Conservation (phyloP, 1,140 invertebrate species). For the Paraescarpia echinospica region DNA sequence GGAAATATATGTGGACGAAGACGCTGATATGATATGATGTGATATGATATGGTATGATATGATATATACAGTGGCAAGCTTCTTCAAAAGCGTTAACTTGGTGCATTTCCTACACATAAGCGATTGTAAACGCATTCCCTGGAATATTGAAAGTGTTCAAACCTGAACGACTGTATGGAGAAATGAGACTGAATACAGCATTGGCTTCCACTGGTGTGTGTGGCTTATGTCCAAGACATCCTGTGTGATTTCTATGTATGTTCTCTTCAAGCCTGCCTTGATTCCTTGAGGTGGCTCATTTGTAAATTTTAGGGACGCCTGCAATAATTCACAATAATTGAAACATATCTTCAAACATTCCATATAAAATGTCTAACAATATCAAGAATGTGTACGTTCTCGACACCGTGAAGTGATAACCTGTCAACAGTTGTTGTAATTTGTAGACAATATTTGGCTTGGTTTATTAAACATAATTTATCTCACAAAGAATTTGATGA, state of each 20-base stretch:
- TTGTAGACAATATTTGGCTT: no score
- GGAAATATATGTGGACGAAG: no score
- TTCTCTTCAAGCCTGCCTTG: conserved; percentile 56
- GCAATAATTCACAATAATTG: conserved; percentile 24
- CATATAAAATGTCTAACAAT: background rate
- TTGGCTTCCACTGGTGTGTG: conserved; percentile 86
- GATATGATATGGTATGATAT: no score
- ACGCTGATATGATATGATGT: no score
- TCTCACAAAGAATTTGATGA: no score
- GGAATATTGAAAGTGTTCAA: background rate
- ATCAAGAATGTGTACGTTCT: background rate
- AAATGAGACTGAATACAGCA: conserved; percentile 91
- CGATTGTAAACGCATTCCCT: no score
- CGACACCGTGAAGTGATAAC: background rate
- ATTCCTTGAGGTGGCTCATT: conserved; percentile 59
- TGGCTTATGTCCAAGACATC: conserved; percentile 91
- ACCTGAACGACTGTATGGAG: conserved; percentile 66
- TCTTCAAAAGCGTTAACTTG: no score
- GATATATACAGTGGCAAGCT: no score
- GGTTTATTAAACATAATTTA: no score
- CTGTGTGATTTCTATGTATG: conserved; percentile 72
- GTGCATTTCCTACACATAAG: no score
- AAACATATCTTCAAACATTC: background rate
- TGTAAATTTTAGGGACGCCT: conserved; percentile 54
- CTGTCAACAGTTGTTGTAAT: background rate